phyloP scores from a whole-genome alignment of 2,113 vertebrate genomes.

The Centrocercus urophasianus region DNA sequence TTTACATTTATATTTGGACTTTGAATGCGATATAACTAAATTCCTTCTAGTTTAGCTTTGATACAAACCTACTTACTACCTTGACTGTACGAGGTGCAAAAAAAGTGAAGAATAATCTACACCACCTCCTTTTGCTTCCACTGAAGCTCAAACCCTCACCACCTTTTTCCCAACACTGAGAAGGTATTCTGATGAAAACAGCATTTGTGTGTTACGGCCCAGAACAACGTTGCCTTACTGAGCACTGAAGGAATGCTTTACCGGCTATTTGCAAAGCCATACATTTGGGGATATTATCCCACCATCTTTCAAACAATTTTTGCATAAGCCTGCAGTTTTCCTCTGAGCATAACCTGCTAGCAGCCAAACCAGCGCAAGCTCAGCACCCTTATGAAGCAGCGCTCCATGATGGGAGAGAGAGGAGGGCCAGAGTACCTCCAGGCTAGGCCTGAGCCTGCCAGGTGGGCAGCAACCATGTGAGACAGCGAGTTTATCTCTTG shows the following conservation, averaged over 20 bases:
- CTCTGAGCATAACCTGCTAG: not conserved
- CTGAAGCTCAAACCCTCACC: not conserved
- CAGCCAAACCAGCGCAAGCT: not conserved
- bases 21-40: not conserved
- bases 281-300: not conserved
- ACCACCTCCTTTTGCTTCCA: not conserved
- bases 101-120: not conserved
- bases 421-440: not conserved
- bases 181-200: not conserved
- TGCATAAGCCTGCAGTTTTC: not conserved
- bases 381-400: not conserved
- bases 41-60: not conserved
- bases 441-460: not conserved
- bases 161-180: not conserved
- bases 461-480: not conserved
- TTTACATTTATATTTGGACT: not conserved
- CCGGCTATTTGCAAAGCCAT: not conserved
- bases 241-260: not conserved
- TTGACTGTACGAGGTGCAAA: not conserved
- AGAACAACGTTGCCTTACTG: accelerated
- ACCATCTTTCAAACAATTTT: not conserved
- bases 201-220: not conserved
- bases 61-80: not conserved
- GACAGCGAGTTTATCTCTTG: not conserved
- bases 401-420: not conserved